These are phyloP conservation scores for Megaustenia siamemsis DNA, from an alignment of 2,888 invertebrate genomes.

Conservation along the genomic window DNA sequence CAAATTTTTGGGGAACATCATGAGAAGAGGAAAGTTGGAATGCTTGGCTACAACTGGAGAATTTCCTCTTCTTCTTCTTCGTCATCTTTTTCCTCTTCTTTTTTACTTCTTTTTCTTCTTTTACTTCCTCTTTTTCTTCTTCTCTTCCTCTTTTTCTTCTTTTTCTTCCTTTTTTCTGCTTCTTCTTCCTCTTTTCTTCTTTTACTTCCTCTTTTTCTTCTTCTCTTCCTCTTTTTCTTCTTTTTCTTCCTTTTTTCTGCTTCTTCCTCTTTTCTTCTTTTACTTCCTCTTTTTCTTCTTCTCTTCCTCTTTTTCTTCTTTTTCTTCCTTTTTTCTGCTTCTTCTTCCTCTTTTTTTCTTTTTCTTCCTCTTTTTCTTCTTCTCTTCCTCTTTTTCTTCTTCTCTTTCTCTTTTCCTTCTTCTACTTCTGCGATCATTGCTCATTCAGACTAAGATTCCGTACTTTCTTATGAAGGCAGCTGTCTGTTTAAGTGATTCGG, in stretches of 20 bases:
- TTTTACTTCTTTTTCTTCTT: not conserved
- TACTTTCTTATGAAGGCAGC: no score
- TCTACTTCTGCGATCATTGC: no score
- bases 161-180: no score
- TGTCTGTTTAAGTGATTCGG: no score
- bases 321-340: not conserved
- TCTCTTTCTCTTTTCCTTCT: not conserved
- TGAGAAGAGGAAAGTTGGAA: no score
- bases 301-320: constrained; percentile 22
- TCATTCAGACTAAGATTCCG: no score
- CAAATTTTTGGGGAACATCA: not conserved
- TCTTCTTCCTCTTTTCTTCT: no score
- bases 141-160: not conserved
- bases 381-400: not conserved
- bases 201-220: no score
- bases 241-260: no score
- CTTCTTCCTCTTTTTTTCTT: not conserved
- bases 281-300: constrained; percentile 24
- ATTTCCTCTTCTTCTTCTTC: no score
- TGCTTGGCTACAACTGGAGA: no score
- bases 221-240: not conserved
- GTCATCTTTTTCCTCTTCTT: not conserved
- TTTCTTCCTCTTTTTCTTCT: not conserved
- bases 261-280: constrained; percentile 8
- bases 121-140: no score